Evolutionary conservation across 2,797 vertebrate genomes (phyloP).

Genomic region (Syngnathus acus): DNA sequence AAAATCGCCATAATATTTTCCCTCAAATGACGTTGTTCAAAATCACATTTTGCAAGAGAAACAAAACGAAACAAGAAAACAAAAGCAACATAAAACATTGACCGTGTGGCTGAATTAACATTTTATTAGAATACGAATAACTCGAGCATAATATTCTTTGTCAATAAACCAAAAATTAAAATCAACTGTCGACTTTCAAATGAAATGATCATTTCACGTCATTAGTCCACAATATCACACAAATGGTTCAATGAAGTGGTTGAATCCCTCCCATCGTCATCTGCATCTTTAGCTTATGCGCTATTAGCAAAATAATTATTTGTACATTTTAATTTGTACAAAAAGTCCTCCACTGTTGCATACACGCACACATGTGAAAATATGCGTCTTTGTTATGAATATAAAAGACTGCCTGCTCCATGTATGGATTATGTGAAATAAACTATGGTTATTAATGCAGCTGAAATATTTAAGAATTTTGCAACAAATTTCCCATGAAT

Average conservation of each 20-base stretch:
- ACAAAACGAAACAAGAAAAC: neutral
- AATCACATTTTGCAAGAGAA: neutral
- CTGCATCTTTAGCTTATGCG: neutral
- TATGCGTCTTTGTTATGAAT: neutral
- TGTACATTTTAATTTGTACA: neutral
- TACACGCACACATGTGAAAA: neutral
- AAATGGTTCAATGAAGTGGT: conserved; percentile 2
- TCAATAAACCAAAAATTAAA: neutral
- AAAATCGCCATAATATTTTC: too few relatives aligned
- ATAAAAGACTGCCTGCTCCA: neutral
- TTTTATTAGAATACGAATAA: neutral
- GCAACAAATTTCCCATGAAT: neutral
- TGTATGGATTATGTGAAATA: neutral
- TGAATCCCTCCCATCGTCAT: neutral
- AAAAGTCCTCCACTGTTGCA: neutral
- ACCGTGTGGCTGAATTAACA: neutral
- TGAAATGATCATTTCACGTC: neutral
- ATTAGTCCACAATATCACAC: neutral
- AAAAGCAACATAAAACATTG: neutral
- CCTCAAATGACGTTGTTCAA: too few relatives aligned
- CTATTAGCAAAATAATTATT: conserved; percentile 3
- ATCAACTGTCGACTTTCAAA: neutral
- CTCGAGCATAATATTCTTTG: neutral
- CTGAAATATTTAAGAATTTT: neutral
- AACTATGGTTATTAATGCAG: neutral